These are phyloP conservation scores for Plecotus auritus DNA, from an alignment of 2,113 vertebrate species.

Conservation along the genomic window DNA sequence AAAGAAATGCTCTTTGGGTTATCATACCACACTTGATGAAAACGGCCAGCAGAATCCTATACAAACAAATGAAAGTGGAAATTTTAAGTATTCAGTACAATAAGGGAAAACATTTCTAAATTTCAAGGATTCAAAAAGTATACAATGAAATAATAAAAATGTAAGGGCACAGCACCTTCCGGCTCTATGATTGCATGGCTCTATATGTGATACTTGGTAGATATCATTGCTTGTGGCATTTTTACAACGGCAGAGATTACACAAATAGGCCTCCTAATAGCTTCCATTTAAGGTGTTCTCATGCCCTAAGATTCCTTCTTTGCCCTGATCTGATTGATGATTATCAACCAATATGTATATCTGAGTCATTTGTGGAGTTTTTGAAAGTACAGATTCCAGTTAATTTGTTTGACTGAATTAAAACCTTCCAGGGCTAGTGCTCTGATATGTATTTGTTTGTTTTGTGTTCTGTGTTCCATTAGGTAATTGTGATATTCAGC, in stretches of 20 bases:
- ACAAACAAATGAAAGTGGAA: conserved; percentile 50
- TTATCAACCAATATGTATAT: conserved; percentile 17
- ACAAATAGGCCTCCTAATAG: neutral
- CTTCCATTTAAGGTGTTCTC: neutral
- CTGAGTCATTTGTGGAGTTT: neutral
- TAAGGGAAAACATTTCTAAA: conserved; percentile 5
- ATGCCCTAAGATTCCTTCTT: neutral
- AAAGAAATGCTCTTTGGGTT: conserved; percentile 90
- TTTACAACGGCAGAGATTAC: neutral
- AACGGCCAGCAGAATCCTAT: conserved; percentile 83
- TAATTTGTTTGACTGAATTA: neutral
- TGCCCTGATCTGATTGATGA: neutral
- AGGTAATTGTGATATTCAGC: neutral
- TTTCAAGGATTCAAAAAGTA: conserved; percentile 33
- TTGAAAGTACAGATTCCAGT: neutral
- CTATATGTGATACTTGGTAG: neutral
- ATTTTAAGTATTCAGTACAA: neutral
- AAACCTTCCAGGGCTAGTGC: neutral
- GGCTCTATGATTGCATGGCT: neutral
- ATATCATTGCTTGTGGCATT: neutral
- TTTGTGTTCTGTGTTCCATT: neutral
- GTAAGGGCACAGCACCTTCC: neutral
- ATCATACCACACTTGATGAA: conserved; percentile 97
- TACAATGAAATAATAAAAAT: conserved; percentile 31
- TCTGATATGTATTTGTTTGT: neutral